Base-by-base conservation (phyloP, 2,888 invertebrate genomes). In the Poecilus cupreus region DNA sequence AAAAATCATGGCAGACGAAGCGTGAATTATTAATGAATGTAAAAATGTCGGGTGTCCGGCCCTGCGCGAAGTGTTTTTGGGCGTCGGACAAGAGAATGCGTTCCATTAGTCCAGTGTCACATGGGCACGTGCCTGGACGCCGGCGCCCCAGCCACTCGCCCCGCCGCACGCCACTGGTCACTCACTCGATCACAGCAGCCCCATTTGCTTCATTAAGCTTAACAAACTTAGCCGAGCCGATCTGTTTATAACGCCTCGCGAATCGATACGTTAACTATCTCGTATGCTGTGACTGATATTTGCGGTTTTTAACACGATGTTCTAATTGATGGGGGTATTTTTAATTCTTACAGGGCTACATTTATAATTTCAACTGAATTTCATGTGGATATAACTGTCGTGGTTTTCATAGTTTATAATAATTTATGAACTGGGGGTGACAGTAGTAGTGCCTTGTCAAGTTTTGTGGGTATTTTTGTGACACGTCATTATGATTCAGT, bases 201-300 rank as follows among this genome's bases (percentile, higher is more conserved):
- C 70, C 79, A 79, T 79, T 79, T 79, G 79, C 79, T 79, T 79
- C 79, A 79, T 79, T 79, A 79, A 32, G 49, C 64, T 68, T 79
- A 68, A 79, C 79, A 64, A 79, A 79, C 79, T 79, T 79, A 79
- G 70, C 68, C 13, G 11, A 18, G 78, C 11, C 78, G 79, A 79
- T 79, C 79, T 79, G 79, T 79, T 68, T 70, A 79, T 79, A 70
- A 70, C 64, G 77, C 78, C 46, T 24, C 64, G 20, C 37, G 39
- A 78, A 79, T 79, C 79, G 68, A 79, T 79, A 79, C 37, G 20
- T 26, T 16, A 76, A 32, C 76, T 32, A 32, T 32, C 8, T 32
- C 5, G 32, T 6, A 32, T 8, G 32, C 1, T 2, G 32, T 3
- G 26, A 32, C 6, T 32, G 32, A 32, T 32, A 2, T 5, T 3